These are phyloP conservation scores for Chouioia cunea DNA, from an alignment of 2,888 invertebrate species.

Conservation along the genomic window DNA sequence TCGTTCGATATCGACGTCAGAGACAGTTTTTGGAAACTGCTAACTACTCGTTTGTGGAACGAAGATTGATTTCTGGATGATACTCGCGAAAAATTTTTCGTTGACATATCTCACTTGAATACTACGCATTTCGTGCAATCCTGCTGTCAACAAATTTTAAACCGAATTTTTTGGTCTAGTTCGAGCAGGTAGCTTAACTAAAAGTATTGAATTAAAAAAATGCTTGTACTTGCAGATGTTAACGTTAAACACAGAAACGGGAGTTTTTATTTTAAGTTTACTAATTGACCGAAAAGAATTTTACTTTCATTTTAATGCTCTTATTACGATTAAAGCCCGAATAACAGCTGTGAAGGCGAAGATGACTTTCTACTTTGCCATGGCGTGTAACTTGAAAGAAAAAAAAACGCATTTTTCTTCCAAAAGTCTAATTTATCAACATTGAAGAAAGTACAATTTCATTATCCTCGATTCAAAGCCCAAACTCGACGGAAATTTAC, in stretches of 20 bases:
- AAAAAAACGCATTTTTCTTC: background rate
- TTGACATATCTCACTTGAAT: too few relatives aligned
- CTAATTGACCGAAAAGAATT: slow-evolving; percentile 31
- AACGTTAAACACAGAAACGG: too few relatives aligned
- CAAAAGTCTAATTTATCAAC: background rate
- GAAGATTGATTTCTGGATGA: too few relatives aligned
- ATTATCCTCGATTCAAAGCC: background rate
- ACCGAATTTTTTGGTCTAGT: too few relatives aligned
- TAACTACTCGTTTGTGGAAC: too few relatives aligned
- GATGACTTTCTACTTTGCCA: slow-evolving; percentile 29
- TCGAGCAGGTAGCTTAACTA: too few relatives aligned
- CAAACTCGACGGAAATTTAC: background rate
- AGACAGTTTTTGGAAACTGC: too few relatives aligned
- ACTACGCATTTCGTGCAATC: background rate
- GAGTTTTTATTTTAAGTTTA: too few relatives aligned
- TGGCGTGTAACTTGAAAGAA: slow-evolving; percentile 3
- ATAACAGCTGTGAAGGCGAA: background rate
- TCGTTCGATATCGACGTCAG: too few relatives aligned
- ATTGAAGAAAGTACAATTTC: background rate
- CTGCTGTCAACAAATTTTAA: slow-evolving; percentile 4
- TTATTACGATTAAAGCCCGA: slow-evolving; percentile 8
- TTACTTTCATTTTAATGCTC: slow-evolving; percentile 33
- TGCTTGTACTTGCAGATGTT: too few relatives aligned
- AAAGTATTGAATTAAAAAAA: too few relatives aligned
- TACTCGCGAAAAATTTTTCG: too few relatives aligned